These are phyloP conservation scores for Xerus inauris DNA, from an alignment of 2,113 vertebrate species.

Conservation along the genomic window DNA sequence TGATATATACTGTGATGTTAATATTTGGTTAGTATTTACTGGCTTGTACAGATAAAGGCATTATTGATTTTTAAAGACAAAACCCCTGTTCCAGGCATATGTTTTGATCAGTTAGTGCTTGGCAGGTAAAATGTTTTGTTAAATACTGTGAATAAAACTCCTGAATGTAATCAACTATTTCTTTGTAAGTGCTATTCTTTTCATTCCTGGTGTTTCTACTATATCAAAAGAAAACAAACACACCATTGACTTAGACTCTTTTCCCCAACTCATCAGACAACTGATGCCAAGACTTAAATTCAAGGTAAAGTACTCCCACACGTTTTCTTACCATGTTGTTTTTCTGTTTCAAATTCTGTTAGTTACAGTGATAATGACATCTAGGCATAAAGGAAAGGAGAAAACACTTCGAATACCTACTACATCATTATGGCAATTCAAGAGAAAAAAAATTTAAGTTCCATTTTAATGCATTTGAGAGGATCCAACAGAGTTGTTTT, in stretches of 20 bases:
- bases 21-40: background rate
- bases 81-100: background rate
- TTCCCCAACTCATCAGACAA: background rate
- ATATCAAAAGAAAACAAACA: background rate
- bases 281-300: background rate
- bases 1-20: background rate
- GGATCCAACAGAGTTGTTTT: background rate
- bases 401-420: background rate
- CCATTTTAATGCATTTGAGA: background rate
- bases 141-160: background rate
- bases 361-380: background rate
- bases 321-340: background rate
- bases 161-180: background rate
- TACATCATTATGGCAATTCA: background rate
- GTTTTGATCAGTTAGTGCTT: background rate
- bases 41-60: background rate
- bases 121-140: background rate
- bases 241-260: background rate
- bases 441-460: background rate
- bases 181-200: background rate
- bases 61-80: constrained; percentile 17
- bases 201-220: background rate
- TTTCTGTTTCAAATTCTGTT: background rate
- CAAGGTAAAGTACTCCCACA: background rate
- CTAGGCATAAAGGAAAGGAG: background rate